Evolutionary conservation across 2,888 invertebrate genomes (phyloP).

Genomic region (Alcis repandata): DNA sequence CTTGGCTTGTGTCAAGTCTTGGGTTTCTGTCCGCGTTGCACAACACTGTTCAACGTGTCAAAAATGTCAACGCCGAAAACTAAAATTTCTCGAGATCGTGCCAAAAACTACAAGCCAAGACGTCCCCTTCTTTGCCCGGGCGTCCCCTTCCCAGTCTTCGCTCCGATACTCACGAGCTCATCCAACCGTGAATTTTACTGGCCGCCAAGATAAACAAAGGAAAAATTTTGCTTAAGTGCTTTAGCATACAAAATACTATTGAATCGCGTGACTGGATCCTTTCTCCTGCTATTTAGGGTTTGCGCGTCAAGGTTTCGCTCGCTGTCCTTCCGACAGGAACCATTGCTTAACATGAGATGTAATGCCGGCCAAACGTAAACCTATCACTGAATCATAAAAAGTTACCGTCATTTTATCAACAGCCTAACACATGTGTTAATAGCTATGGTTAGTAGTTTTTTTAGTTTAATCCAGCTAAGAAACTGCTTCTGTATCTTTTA

Average conservation of each 20-base stretch:
- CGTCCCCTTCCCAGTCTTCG: conserved; percentile 6
- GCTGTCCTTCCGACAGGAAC: no score
- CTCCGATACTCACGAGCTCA: conserved; percentile 15
- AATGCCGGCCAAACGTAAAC: no score
- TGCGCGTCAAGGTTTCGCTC: no score
- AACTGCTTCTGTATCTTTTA: no score
- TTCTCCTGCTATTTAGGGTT: conserved; percentile 15
- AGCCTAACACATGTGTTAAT: no score
- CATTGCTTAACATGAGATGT: no score
- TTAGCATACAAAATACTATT: conserved; percentile 37
- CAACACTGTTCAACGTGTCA: conserved; percentile 38
- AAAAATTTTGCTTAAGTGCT: conserved; percentile 27
- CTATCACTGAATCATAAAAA: no score
- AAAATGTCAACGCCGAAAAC: conserved; percentile 35
- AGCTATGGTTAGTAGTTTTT: no score
- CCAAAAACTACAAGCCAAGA: conserved; percentile 40
- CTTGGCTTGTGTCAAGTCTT: conserved; percentile 22
- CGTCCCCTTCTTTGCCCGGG: conserved; percentile 1
- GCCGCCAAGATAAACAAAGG: conserved; percentile 25
- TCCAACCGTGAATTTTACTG: conserved; percentile 20
- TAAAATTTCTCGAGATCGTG: conserved; percentile 37
- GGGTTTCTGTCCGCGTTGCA: conserved; percentile 32
- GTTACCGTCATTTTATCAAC: no score
- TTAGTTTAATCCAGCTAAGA: no score
- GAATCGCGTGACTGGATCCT: conserved; percentile 34